Percentiles rank a stretch among this genome's conserved stretches.
phyloP scores from a whole-genome alignment of 2,888 invertebrate species.

The Dryobotodes eremita region DNA sequence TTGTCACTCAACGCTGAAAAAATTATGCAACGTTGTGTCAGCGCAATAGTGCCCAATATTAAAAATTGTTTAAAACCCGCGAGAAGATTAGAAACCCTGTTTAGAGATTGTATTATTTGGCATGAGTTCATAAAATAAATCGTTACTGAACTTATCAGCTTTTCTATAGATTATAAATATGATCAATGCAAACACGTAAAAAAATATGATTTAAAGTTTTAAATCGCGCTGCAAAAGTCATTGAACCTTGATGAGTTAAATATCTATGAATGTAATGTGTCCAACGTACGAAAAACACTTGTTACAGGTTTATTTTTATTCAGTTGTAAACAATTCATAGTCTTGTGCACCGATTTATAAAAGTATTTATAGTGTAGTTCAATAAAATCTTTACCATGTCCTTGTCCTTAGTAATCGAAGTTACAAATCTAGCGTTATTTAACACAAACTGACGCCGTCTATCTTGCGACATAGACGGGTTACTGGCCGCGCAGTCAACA shows the following conservation, averaged over 20 bases:
- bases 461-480: neutral
- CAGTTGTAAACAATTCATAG: neutral
- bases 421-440: neutral
- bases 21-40: neutral
- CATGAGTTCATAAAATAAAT: neutral
- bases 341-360: neutral
- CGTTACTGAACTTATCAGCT: neutral
- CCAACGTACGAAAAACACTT: neutral
- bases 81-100: no score
- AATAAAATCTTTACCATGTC: neutral
- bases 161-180: neutral
- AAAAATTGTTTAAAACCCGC: neutral
- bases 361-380: neutral
- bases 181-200: neutral
- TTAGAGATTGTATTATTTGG: neutral
- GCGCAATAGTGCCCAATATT: neutral
- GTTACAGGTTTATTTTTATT: neutral
- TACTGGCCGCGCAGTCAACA: conserved; percentile 1
- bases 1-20: conserved; percentile 26
- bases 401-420: neutral
- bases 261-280: neutral
- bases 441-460: neutral
- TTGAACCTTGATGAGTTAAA: neutral
- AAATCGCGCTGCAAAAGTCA: neutral
- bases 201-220: neutral